Base-by-base conservation (phyloP, 1,140 invertebrate genomes). In the Hylyphantes graminicola region DNA sequence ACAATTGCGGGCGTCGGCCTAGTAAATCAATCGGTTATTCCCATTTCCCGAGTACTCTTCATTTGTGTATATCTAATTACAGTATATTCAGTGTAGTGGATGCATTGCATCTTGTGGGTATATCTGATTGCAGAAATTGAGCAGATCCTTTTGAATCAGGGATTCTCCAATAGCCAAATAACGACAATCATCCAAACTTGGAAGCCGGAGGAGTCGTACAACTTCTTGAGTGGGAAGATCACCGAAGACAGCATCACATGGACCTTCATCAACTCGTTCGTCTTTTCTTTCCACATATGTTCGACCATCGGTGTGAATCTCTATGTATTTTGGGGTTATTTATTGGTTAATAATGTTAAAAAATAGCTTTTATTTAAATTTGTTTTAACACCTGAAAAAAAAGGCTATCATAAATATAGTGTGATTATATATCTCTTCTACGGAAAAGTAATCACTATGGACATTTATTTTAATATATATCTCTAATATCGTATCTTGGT, bases 211-310 rank as follows among this genome's bases (percentile, higher is more conserved):
- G 57, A 74, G 13, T 63, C 10, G 13, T 76, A 17, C 53, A 8
- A 6, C 19, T 50, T 35, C 21, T 76, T 76, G 35, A 13, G 21
- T 48, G 74, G 35, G 6, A 48, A 76, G 4, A 61, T 53, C 8
- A n/a, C 11, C 12, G 2, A 76, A 15, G 3, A 51, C 35, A 61
- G 57, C 10, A n/a, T n/a, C 4, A 63, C 74, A 0, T 98, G 96
- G 96, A 95, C 94, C 87, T 97, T 95, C 89, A 97, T 97, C 87
- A 96, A 97, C 89, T 94, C 96, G 0, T 93, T 98, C 87, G 98
- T 98, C 90, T 98, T 98, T 88, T 94, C 96, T 17, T 94, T 96
- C 86, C 98, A 96, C 0, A 95, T 98, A 7, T 94, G 97, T 86
- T 97, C 96, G 88, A 98, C 97, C 9, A 96, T 98, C 86, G 95